Conservation (phyloP, 2,888 invertebrate species). For the Drepanosiphum platanoidis region DNA sequence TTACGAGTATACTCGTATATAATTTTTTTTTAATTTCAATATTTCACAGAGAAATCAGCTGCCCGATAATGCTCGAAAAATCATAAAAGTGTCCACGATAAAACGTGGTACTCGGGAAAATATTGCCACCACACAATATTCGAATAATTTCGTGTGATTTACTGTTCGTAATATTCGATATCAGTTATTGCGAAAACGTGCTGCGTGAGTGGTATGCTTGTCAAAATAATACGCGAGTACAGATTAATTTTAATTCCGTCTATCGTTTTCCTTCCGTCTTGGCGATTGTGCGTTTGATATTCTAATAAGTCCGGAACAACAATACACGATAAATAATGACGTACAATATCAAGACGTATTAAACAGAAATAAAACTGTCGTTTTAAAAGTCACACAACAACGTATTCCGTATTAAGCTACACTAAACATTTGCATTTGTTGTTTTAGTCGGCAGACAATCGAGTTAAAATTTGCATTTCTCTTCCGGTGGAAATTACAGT, state of each 20-base stretch:
- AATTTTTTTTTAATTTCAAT: too few species aligned
- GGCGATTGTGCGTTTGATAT: neutral
- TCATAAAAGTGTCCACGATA: too few species aligned
- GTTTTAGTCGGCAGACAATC: neutral
- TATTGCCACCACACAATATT: too few species aligned
- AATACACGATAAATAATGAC: neutral
- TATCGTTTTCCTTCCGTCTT: neutral
- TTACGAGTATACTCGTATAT: too few species aligned
- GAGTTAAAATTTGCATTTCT: conserved; percentile 13
- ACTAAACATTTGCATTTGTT: neutral
- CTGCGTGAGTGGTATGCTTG: too few species aligned
- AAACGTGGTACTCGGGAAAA: too few species aligned
- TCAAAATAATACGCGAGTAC: too few species aligned
- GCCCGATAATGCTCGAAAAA: too few species aligned
- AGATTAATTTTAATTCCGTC: neutral
- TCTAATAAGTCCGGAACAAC: neutral
- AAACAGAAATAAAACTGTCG: neutral
- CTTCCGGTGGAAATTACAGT: neutral
- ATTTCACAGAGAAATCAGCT: too few species aligned
- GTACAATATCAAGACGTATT: neutral
- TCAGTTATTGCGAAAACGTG: too few species aligned
- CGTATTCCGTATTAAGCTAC: neutral
- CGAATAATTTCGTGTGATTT: too few species aligned
- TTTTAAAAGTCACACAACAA: neutral
- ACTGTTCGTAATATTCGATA: too few species aligned